Base-by-base conservation (phyloP, 1,140 invertebrate genomes). In the Cephus cinctus region DNA sequence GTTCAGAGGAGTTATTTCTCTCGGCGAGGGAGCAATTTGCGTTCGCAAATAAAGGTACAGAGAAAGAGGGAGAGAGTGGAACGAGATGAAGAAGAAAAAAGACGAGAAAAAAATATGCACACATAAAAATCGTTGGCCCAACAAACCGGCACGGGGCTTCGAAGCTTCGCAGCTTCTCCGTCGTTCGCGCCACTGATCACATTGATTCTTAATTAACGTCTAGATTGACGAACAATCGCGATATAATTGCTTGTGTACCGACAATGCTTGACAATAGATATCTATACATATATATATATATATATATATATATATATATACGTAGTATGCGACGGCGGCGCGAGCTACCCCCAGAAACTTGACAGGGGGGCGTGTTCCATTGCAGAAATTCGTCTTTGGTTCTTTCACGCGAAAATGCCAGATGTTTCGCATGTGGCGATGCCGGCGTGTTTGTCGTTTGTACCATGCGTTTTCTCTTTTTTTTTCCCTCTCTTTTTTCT, bases 371-470 rank as follows among this genome's bases (percentile, higher is more conserved):
- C 68, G 71, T 74, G 62, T 61, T 61, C 57, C 64, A 59, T 66
- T 72, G 70, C 69, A 74, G 66, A 71, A 71, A 69, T 71, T 63
- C 66, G 65, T 69, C 66, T 69, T 67, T 69, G 52, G 59, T 66
- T 71, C 70, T 74, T 75, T 74, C 64, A 70, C 69, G 69, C 65
- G 65, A 75, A n/a, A 72, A 71, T 73, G 71, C 71, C 75, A 77
- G 75, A 77, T 77, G 75, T 77, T 67, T 64, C 69, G 69, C 75
- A 77, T 77, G 73, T 77, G 74, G 67, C 61, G 58, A 52, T 60
- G 61, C 49, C 35, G 47, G n/a, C n/a, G n/a, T n/a, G n/a, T 42
- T 22, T 22, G n/a, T n/a, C 22, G 8, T 14, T 11, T 14, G 15
- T 25, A 3, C 38, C 8, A 36, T 36, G 11, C 16, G 34, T 4